These are phyloP conservation scores for Syrrhaptes paradoxus DNA, from an alignment of 2,113 vertebrate species.

Conservation along the genomic window DNA sequence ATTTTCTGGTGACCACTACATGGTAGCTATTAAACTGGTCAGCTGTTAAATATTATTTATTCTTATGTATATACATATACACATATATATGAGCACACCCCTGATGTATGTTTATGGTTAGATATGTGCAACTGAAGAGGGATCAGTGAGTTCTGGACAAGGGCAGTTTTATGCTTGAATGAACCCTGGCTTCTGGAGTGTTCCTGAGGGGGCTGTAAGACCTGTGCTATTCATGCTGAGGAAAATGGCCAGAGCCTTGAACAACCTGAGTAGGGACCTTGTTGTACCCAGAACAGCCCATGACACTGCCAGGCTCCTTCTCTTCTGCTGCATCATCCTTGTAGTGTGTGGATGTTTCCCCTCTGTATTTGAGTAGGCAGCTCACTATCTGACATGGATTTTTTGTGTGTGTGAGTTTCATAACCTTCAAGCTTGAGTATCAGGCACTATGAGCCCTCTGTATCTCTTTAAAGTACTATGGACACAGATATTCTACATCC, in stretches of 20 bases:
- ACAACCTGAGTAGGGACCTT: neutral
- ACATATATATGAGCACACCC: neutral
- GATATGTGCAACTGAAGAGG: neutral
- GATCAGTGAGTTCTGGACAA: neutral
- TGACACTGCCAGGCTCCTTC: neutral
- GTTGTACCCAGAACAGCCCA: neutral
- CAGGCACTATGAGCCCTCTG: neutral
- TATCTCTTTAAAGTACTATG: neutral
- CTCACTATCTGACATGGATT: neutral
- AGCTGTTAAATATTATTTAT: neutral
- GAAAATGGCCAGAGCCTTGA: neutral
- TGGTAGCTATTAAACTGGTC: neutral
- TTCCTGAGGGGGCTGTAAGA: neutral
- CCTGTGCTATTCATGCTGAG: fast-evolving
- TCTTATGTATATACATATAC: neutral
- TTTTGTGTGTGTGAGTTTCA: neutral
- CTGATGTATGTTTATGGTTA: neutral
- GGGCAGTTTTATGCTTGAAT: neutral
- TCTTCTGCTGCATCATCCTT: neutral
- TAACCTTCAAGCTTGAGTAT: neutral
- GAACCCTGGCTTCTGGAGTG: neutral
- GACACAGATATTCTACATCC: neutral
- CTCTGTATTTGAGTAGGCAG: neutral
- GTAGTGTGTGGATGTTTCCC: neutral
- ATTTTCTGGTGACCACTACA: neutral